Conservation (phyloP, 2,797 vertebrate genomes). For the Schizothorax lantsangensis region DNA sequence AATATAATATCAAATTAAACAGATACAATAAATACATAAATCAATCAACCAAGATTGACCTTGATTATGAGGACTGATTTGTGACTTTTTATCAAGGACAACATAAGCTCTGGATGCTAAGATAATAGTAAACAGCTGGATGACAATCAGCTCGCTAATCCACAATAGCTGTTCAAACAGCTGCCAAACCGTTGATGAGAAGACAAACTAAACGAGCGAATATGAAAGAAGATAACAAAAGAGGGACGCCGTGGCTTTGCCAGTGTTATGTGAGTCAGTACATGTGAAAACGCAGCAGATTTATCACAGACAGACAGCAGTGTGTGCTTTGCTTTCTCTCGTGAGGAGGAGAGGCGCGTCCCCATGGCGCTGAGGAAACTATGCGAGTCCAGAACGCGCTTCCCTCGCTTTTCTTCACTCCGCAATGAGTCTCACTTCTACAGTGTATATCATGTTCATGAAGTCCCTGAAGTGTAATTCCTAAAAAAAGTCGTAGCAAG, state of each 20-base stretch:
- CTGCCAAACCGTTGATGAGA: slow-evolving; percentile 11
- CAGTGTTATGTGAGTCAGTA: slow-evolving; percentile 28
- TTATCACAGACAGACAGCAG: background rate
- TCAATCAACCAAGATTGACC: background rate
- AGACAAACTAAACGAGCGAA: slow-evolving; percentile 42
- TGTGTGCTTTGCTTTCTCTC: background rate
- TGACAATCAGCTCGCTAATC: slow-evolving; percentile 39
- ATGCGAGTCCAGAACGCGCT: background rate
- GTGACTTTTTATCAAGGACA: slow-evolving; percentile 29
- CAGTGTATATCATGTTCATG: background rate
- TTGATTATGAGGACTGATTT: background rate
- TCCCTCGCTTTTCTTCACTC: background rate
- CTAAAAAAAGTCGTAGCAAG: no score
- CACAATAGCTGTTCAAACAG: slow-evolving; percentile 52
- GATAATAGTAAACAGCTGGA: slow-evolving; percentile 20
- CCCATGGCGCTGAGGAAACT: background rate
- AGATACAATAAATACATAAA: background rate
- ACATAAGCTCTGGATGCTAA: background rate
- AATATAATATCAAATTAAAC: background rate
- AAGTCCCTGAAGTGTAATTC: background rate
- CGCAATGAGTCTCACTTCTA: no score
- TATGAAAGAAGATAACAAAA: slow-evolving; percentile 35
- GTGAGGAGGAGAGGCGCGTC: background rate
- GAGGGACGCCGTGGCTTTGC: background rate
- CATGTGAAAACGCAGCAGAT: slow-evolving; percentile 1